Evolutionary conservation across 2,797 vertebrate species (phyloP), one percentile per base, ranked within the genome.

Genomic region (Chanos chanos): DNA sequence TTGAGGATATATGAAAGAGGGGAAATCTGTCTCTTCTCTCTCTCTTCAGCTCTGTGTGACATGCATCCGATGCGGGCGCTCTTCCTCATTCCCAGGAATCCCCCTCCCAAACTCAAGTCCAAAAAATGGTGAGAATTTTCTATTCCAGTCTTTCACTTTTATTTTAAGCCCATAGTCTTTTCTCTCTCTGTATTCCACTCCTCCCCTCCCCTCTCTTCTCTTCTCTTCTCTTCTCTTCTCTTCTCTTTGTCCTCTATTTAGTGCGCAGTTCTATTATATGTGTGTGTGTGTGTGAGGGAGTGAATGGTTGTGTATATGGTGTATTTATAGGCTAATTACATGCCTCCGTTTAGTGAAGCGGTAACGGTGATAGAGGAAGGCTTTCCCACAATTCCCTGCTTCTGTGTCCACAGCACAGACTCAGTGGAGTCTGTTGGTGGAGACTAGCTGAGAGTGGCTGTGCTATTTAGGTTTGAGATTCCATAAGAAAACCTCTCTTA

Each of bases 31-130:
- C 48, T 39, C 39, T 27, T 34, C 49, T 59, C n/a, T 8, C 21
- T 21, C 43, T 52, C 41, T 50, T 24, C 73, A 96, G 93, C 94
- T 13, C 80, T 96, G 73, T 95, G 94, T 69, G 94, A 97, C 79
- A 97, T 97, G 94, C 94, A 97, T 54, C 94, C 94, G 10, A 97
- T 97, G 94, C 90, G 94, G 72, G 94, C 94, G 3, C 90, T 97
- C 55, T 97, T 97, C 85, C 90, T 96, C 64, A 96, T 96, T 72
- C 94, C 94, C 24, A 90, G 94, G 78, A 97, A 97, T 59, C 92
- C 94, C 7, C 94, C 94, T 41, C 94, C 94, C 1, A 93, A 94
- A 83, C 92, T 96, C 43, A 96, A 96, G 78, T 96, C 94, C 65
- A 96, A 96, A 82, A 97, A 97, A 83, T 97, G 94, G 94, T 96